Evolutionary conservation across 2,797 vertebrate species (phyloP).

Genomic region (Craterocephalus amniculus): DNA sequence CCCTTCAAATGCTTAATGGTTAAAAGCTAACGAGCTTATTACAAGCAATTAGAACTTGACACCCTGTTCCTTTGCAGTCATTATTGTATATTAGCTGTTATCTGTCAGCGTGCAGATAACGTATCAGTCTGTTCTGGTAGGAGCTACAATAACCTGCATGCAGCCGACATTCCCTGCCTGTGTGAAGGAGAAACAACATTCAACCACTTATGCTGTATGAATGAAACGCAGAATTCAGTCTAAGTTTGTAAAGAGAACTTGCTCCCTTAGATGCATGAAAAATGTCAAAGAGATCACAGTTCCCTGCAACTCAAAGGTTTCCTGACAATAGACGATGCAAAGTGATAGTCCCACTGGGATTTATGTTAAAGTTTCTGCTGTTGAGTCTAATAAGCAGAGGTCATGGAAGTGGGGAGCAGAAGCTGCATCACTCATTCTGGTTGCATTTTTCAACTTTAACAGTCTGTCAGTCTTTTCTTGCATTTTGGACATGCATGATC

Average conservation of each 20-base stretch:
- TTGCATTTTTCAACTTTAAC: too few species aligned
- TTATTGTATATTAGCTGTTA: constrained; percentile 25
- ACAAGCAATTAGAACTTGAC: constrained; percentile 14
- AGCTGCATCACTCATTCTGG: background rate
- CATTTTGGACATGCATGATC: background rate
- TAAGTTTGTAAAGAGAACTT: constrained; percentile 16
- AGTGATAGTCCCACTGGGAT: background rate
- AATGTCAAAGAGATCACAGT: background rate
- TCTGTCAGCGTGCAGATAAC: constrained; percentile 50
- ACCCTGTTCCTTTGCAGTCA: constrained; percentile 58
- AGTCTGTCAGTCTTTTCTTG: too few species aligned
- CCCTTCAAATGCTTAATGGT: too few species aligned
- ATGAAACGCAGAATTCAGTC: background rate
- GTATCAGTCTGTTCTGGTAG: constrained; percentile 42
- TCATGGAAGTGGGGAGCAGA: background rate
- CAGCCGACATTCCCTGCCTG: constrained; percentile 1
- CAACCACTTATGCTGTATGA: background rate
- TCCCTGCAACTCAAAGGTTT: background rate
- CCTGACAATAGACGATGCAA: background rate
- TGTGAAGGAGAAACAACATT: constrained; percentile 2
- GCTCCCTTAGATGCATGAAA: background rate
- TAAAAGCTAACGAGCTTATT: constrained; percentile 10
- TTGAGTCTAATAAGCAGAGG: background rate
- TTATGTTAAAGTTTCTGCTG: constrained; percentile 2
- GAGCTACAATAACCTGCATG: constrained; percentile 12